Conservation (phyloP, 2,797 vertebrate species). For the Danio choprae region DNA sequence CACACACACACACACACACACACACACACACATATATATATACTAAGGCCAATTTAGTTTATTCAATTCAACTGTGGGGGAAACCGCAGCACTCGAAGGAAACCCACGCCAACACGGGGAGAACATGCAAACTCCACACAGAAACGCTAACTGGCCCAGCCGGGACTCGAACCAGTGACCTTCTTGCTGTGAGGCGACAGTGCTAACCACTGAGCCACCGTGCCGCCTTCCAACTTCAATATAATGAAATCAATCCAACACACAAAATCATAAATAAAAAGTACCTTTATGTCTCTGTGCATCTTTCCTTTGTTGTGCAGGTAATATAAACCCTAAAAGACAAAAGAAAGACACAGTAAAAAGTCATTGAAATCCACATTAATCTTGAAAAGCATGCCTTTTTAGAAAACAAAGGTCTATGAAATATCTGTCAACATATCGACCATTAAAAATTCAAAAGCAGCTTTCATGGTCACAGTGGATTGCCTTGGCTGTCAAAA, state of each 20-base stretch:
- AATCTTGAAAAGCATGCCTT: not conserved
- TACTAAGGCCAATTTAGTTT: too few relatives aligned
- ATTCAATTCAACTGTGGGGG: too few relatives aligned
- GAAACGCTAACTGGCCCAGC: too few relatives aligned
- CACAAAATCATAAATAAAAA: not conserved
- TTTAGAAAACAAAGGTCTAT: not conserved
- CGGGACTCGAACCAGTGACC: too few relatives aligned
- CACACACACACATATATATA: too few relatives aligned
- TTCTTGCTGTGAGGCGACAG: too few relatives aligned
- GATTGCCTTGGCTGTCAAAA: constrained; percentile 30
- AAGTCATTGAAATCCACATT: not conserved
- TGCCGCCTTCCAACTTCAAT: too few relatives aligned
- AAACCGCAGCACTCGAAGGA: too few relatives aligned
- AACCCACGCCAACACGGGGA: too few relatives aligned
- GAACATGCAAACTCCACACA: too few relatives aligned
- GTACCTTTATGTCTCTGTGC: constrained; percentile 91
- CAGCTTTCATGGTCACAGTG: constrained; percentile 27
- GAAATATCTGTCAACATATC: constrained; percentile 1
- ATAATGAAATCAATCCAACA: not conserved
- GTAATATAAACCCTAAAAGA: constrained; percentile 83
- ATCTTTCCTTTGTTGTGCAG: constrained; percentile 91
- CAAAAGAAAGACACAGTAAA: not conserved
- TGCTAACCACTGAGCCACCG: too few relatives aligned
- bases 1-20: too few relatives aligned
- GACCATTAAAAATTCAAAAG: constrained; percentile 46